phyloP scores from a whole-genome alignment of 2,888 invertebrate genomes.

The Selenia dentaria region DNA sequence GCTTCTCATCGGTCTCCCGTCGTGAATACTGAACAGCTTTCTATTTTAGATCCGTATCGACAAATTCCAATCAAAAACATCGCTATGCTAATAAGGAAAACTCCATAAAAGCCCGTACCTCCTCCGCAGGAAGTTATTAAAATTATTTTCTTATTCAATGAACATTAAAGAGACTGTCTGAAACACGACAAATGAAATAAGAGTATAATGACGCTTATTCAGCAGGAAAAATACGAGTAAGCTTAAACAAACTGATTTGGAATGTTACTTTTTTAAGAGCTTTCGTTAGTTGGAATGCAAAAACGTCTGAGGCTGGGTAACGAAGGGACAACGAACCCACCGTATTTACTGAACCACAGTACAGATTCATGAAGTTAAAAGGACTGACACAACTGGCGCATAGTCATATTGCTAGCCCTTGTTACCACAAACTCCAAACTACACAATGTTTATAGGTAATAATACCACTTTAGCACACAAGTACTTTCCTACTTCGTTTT shows the following conservation, averaged over 20 bases:
- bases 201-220: too few relatives aligned
- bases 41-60: constrained; percentile 18
- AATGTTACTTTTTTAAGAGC: constrained; percentile 20
- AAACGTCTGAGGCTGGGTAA: constrained; percentile 20
- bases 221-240: background rate
- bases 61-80: constrained; percentile 28
- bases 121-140: constrained; percentile 18
- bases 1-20: constrained; percentile 11
- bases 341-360: background rate
- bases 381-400: background rate
- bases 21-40: constrained; percentile 23
- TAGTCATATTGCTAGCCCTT: too few relatives aligned
- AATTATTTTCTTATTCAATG: constrained; percentile 19
- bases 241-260: constrained; percentile 11
- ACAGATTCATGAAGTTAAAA: background rate
- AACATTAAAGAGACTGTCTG: constrained; percentile 16
- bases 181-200: constrained; percentile 4
- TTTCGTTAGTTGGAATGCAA: constrained; percentile 22
- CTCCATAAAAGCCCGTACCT: constrained; percentile 6
- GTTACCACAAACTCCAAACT: too few relatives aligned
- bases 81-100: constrained; percentile 18
- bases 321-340: constrained; percentile 18
- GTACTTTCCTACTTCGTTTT: too few relatives aligned
- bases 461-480: too few relatives aligned
- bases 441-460: too few relatives aligned